Conservation (phyloP, 2,797 vertebrate genomes). For the Gobio occitaniae region DNA sequence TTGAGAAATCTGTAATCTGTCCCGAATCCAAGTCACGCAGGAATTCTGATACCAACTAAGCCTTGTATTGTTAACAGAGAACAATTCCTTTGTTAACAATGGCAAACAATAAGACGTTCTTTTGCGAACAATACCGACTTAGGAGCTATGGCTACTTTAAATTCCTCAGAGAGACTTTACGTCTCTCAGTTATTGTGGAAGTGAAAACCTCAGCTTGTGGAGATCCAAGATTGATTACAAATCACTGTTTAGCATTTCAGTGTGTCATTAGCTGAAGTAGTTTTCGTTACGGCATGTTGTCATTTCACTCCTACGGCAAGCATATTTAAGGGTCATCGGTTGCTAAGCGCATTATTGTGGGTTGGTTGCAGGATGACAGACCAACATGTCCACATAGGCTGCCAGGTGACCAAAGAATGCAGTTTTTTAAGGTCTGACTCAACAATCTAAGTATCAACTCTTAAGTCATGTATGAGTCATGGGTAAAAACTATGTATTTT, state of each 20-base stretch:
- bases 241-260: slow-evolving; percentile 37
- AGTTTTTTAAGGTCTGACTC: slow-evolving; percentile 3
- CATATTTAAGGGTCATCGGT: slow-evolving; percentile 50
- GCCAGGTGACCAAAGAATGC: slow-evolving; percentile 8
- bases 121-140: slow-evolving; percentile 5
- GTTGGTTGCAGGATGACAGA: slow-evolving; percentile 43
- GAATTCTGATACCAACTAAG: slow-evolving; percentile 7
- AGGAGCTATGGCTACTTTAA: neutral
- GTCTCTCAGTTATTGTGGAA: slow-evolving; percentile 11
- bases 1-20: slow-evolving; percentile 13
- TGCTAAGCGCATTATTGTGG: slow-evolving; percentile 48
- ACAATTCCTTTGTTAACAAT: slow-evolving; percentile 24
- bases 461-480: neutral
- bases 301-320: slow-evolving; percentile 47
- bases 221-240: slow-evolving; percentile 52
- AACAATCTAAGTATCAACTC: neutral
- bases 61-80: neutral
- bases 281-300: slow-evolving; percentile 12
- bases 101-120: neutral
- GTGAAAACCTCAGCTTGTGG: slow-evolving; percentile 29
- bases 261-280: slow-evolving; percentile 40
- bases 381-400: neutral
- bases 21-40: neutral
- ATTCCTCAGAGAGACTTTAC: neutral
- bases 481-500: neutral